Evolutionary conservation across 2,797 vertebrate species (phyloP).

Genomic region (Enteromius mattozi): DNA sequence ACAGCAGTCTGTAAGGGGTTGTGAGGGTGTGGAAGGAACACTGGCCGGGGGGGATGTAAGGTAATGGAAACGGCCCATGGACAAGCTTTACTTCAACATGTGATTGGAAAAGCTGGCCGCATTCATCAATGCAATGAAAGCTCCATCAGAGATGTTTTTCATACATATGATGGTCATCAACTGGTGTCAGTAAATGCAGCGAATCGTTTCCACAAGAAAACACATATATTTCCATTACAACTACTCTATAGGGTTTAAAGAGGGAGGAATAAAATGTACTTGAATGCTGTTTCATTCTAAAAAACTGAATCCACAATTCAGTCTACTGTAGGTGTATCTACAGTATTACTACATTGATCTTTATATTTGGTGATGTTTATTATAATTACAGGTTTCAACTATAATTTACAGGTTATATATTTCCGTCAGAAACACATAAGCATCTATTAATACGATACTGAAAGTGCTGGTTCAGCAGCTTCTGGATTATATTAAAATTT

Average conservation of each 20-base stretch:
- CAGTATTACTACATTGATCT: neutral
- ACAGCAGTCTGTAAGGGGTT: constrained; percentile 43
- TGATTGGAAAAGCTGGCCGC: constrained; percentile 19
- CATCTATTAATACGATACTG: neutral
- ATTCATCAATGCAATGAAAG: neutral
- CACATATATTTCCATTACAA: neutral
- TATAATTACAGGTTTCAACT: neutral
- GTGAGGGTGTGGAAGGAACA: constrained; percentile 46
- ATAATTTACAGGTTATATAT: no score
- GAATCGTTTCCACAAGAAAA: neutral
- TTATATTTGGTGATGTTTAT: neutral
- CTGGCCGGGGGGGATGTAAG: constrained; percentile 14
- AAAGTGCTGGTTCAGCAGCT: neutral
- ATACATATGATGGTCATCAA: constrained; percentile 15
- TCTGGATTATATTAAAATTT: neutral
- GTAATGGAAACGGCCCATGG: constrained; percentile 54
- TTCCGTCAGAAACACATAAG: neutral
- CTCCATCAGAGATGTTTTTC: constrained; percentile 32
- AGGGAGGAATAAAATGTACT: neutral
- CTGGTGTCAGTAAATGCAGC: neutral
- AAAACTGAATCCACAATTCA: neutral
- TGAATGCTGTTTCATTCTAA: neutral
- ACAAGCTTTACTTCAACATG: constrained; percentile 34
- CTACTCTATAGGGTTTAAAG: neutral
- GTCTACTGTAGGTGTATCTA: neutral